phyloP scores from a whole-genome alignment of 2,888 invertebrate species.

The Neoascia interrupta region DNA sequence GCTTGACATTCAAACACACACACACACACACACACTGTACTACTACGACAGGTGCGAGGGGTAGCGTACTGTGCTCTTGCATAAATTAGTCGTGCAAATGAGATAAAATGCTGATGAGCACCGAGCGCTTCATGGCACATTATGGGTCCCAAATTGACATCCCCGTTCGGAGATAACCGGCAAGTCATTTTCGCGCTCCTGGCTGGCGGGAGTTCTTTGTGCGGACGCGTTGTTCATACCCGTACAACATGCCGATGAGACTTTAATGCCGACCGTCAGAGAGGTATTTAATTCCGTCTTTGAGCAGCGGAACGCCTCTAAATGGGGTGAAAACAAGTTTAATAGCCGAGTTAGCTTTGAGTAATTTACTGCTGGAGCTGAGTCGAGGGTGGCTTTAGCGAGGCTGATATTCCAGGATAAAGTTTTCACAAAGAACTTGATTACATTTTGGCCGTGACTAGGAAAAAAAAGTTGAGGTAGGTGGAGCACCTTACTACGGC shows the following conservation, averaged over 20 bases:
- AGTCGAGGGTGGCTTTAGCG: no score
- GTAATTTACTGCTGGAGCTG: no score
- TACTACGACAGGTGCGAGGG: neutral
- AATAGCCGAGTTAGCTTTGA: no score
- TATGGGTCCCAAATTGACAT: conserved; percentile 43
- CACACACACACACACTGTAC: neutral
- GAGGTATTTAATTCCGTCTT: conserved; percentile 25
- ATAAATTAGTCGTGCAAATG: conserved; percentile 68
- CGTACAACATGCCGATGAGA: neutral
- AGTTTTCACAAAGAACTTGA: no score
- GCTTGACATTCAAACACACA: no score
- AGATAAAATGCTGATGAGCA: conserved; percentile 67
- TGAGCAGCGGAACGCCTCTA: conserved; percentile 9
- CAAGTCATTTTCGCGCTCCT: neutral
- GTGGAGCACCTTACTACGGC: no score
- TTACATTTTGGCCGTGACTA: no score
- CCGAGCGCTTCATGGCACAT: conserved; percentile 39
- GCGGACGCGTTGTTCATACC: neutral
- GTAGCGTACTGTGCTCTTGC: conserved; percentile 47
- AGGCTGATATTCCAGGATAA: no score
- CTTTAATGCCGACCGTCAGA: neutral
- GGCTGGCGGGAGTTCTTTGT: neutral
- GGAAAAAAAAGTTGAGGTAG: no score
- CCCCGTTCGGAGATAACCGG: conserved; percentile 39
- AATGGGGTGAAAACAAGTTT: conserved; percentile 35